A percentile compares a stretch with the other conserved stretches of the same genome.
These are phyloP conservation scores for Conus ventricosus DNA, from an alignment of 1,140 invertebrate species.

Conservation along the genomic window DNA sequence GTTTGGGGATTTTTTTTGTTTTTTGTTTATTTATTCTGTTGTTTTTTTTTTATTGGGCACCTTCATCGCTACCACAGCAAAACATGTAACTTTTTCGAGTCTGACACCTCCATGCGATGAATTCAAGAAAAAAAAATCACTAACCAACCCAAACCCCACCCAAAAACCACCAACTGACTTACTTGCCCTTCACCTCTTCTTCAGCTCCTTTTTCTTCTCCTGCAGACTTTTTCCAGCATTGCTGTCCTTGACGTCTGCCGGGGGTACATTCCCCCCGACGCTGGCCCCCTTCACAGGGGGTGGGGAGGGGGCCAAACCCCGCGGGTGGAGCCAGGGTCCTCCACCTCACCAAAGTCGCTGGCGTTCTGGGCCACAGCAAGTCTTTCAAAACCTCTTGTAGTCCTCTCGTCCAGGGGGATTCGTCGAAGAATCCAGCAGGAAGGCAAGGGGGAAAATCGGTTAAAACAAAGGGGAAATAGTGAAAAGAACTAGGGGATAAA, in stretches of 20 bases:
- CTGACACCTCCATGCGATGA: too few relatives aligned
- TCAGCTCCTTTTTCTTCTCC: constrained; percentile 31
- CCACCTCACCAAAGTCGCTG: constrained; percentile 49
- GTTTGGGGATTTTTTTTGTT: too few relatives aligned
- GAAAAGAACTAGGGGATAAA: too few relatives aligned
- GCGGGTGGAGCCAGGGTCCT: constrained; percentile 51
- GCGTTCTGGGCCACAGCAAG: constrained; percentile 12
- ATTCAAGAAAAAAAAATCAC: not conserved
- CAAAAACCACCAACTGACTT: not conserved
- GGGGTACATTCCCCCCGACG: not conserved
- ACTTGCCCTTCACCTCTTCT: constrained; percentile 19
- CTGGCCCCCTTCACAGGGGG: not conserved
- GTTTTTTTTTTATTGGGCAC: too few relatives aligned
- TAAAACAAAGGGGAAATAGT: not conserved
- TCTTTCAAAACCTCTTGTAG: constrained; percentile 41
- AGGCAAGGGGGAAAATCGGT: too few relatives aligned
- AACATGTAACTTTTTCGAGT: too few relatives aligned
- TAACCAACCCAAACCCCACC: not conserved
- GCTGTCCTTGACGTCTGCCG: constrained; percentile 22
- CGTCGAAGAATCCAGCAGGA: constrained; percentile 80
- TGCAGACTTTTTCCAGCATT: constrained; percentile 33
- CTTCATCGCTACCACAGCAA: too few relatives aligned
- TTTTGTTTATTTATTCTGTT: too few relatives aligned
- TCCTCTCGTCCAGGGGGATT: constrained; percentile 85
- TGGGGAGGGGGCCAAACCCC: not conserved